These are phyloP conservation scores for Austrolebias charrua DNA, from an alignment of 2,797 vertebrate species.

Conservation along the genomic window DNA sequence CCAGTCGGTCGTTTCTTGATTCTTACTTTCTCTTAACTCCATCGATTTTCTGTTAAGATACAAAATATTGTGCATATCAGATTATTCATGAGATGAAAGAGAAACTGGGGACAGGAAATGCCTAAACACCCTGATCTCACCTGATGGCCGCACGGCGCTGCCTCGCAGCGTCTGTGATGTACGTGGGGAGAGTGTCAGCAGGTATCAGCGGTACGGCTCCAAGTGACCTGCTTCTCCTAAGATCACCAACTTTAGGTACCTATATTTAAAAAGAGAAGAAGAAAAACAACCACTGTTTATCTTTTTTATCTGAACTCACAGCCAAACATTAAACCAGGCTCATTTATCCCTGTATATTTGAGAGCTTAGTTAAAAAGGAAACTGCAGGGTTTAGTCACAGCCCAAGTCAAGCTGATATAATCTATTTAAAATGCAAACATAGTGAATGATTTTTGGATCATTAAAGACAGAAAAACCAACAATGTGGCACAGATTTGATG, in stretches of 20 bases:
- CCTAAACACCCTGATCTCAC: slow-evolving; percentile 66
- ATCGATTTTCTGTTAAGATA: slow-evolving; percentile 80
- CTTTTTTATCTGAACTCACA: no score
- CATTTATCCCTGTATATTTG: no score
- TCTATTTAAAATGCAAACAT: no score
- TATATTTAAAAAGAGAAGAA: slow-evolving; percentile 45
- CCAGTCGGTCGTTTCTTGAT: slow-evolving; percentile 82
- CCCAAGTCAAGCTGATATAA: no score
- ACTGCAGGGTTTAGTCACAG: no score
- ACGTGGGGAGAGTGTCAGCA: slow-evolving; percentile 88
- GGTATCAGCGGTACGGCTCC: slow-evolving; percentile 86
- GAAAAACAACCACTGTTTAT: no score
- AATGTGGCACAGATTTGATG: no score
- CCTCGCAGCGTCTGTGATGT: slow-evolving; percentile 89
- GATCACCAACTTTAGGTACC: slow-evolving; percentile 64
- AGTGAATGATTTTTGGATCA: no score
- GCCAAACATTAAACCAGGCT: no score
- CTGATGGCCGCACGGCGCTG: slow-evolving; percentile 87
- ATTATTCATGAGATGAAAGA: background rate
- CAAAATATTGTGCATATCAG: slow-evolving; percentile 9
- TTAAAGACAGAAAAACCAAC: no score
- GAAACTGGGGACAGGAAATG: background rate
- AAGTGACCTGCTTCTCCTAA: slow-evolving; percentile 81
- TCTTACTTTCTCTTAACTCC: slow-evolving; percentile 80
- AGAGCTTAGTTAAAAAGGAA: no score